Conservation (phyloP, 2,888 invertebrate genomes). For the Belgica antarctica region DNA sequence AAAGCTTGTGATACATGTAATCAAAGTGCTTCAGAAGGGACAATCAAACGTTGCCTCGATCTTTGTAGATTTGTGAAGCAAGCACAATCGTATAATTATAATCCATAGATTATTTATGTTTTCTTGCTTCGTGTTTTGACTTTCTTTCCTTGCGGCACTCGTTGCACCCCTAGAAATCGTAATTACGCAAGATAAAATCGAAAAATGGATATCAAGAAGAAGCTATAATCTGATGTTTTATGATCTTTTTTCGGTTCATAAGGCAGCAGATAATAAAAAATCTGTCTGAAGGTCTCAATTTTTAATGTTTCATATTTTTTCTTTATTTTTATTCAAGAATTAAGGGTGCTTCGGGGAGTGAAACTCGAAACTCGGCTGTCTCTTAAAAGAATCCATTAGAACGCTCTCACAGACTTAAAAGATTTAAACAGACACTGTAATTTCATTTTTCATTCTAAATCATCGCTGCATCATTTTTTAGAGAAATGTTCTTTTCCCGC, state of each 20-base stretch:
- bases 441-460: not conserved
- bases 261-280: not conserved
- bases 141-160: not conserved
- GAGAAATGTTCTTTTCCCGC: not conserved
- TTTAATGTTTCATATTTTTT: not conserved
- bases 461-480: conserved; percentile 32
- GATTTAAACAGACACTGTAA: not conserved
- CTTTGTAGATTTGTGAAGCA: too few species aligned
- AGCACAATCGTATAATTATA: not conserved
- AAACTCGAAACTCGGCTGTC: not conserved
- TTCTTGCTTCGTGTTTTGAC: not conserved
- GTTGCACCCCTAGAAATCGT: not conserved
- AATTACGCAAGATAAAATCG: not conserved
- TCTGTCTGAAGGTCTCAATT: not conserved
- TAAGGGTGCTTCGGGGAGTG: not conserved
- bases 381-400: conserved; percentile 1
- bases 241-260: conserved; percentile 7
- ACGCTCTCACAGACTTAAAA: not conserved
- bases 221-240: conserved; percentile 35
- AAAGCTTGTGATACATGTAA: conserved; percentile 4
- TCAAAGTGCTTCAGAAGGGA: too few species aligned
- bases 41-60: too few species aligned
- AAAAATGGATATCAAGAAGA: too few species aligned
- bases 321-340: not conserved
- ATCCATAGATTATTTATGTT: not conserved